Evolutionary conservation across 1,140 invertebrate species (phyloP).

Genomic region (Saccostrea echinata): DNA sequence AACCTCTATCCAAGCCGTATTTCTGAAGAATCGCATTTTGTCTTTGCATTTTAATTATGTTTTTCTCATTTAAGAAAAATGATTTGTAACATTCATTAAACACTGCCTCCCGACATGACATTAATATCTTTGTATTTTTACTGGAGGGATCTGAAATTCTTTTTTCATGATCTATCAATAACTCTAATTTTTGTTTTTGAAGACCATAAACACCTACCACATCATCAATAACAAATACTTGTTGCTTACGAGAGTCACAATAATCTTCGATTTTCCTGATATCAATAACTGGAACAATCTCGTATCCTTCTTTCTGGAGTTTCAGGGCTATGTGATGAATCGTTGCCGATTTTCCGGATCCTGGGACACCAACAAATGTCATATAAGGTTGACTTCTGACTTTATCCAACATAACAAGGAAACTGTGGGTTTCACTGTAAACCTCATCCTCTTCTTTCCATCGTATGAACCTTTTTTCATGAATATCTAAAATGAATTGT

Average conservation of each 20-base stretch:
- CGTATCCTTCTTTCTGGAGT: background rate
- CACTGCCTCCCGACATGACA: background rate
- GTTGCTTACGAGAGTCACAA: background rate
- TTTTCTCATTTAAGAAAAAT: no score
- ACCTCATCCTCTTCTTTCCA: background rate
- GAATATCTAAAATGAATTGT: background rate
- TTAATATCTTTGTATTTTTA: background rate
- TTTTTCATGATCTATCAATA: background rate
- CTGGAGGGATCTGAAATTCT: background rate
- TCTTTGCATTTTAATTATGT: no score
- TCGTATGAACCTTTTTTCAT: background rate
- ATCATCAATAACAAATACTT: conserved; percentile 6
- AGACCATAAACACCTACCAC: background rate
- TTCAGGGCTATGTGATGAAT: background rate
- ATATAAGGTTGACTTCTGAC: background rate
- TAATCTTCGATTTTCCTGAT: background rate
- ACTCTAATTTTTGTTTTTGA: background rate
- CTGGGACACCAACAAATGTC: background rate
- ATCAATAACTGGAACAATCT: background rate
- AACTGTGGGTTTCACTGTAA: background rate
- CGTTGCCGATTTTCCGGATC: background rate
- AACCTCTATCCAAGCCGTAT: background rate
- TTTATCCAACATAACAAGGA: background rate
- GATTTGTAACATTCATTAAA: background rate
- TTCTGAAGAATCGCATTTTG: no score